phyloP scores from a whole-genome alignment of 2,797 vertebrate genomes.

The Spinibarbus caldwelli region DNA sequence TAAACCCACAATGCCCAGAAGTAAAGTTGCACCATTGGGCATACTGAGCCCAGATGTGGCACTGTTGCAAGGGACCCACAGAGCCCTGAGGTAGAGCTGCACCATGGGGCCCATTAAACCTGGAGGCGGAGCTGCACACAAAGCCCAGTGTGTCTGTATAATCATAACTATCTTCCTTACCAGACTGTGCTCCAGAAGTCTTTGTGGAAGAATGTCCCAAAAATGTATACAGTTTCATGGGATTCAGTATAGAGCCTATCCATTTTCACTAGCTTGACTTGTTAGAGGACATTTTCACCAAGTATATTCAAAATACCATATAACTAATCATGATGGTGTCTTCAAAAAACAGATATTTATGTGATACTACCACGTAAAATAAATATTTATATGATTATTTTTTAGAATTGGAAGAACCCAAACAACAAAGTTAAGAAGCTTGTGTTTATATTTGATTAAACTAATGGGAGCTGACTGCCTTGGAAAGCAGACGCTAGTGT shows the following conservation, averaged over 20 bases:
- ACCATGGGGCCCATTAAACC: slow-evolving; percentile 6
- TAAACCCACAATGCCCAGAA: background rate
- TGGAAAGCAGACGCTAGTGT: background rate
- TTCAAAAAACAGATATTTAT: background rate
- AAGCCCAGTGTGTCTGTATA: background rate
- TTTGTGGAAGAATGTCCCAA: background rate
- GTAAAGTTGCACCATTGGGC: background rate
- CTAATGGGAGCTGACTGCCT: background rate
- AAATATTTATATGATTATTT: background rate
- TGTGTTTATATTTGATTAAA: background rate
- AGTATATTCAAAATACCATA: background rate
- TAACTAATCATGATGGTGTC: too few species aligned
- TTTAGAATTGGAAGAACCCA: background rate
- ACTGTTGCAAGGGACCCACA: slow-evolving; percentile 1
- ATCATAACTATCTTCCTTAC: background rate
- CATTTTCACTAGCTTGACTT: background rate
- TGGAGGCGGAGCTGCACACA: slow-evolving; percentile 7
- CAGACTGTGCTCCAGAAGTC: background rate
- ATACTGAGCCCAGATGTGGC: background rate
- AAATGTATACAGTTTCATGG: background rate
- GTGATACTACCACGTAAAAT: background rate
- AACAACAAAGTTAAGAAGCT: background rate
- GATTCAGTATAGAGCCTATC: background rate
- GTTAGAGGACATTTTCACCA: background rate
- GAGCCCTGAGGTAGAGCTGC: slow-evolving; percentile 8